Percentiles rank a stretch among this genome's conserved stretches.
These are phyloP conservation scores for Eurytoma adleriae DNA, from an alignment of 2,888 invertebrate genomes.

Conservation along the genomic window DNA sequence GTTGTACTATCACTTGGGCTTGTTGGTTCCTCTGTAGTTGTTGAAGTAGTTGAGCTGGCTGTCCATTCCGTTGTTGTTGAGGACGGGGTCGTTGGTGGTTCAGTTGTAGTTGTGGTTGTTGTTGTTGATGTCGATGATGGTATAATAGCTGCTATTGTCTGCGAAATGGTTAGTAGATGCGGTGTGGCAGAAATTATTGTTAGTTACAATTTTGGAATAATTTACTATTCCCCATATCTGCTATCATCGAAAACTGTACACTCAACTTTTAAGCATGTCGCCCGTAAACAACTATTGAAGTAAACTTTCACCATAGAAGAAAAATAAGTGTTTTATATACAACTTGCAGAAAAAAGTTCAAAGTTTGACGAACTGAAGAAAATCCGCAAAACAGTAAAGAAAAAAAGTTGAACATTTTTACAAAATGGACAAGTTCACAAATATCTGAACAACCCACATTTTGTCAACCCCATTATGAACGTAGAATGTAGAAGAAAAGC, in stretches of 20 bases:
- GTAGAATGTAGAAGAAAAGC: constrained; percentile 22
- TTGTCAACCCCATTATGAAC: constrained; percentile 45
- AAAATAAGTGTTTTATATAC: no score
- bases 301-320: no score
- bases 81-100: constrained; percentile 60
- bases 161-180: constrained; percentile 76
- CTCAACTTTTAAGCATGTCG: no score
- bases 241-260: no score
- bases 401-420: not conserved
- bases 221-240: not conserved
- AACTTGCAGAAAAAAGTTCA: no score
- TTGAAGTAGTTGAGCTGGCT: constrained; percentile 56
- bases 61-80: constrained; percentile 51
- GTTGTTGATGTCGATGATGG: constrained; percentile 59
- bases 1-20: constrained; percentile 55
- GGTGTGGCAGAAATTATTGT: constrained; percentile 71
- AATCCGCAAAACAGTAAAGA: no score
- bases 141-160: constrained; percentile 66
- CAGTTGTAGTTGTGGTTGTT: constrained; percentile 60
- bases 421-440: constrained; percentile 19
- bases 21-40: constrained; percentile 59
- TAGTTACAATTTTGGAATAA: constrained; percentile 66
- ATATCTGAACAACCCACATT: constrained; percentile 17
- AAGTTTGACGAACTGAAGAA: no score
- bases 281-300: no score